These are phyloP conservation scores for Phylloscopus trochilus DNA, from an alignment of 2,113 vertebrate genomes.

Conservation along the genomic window DNA sequence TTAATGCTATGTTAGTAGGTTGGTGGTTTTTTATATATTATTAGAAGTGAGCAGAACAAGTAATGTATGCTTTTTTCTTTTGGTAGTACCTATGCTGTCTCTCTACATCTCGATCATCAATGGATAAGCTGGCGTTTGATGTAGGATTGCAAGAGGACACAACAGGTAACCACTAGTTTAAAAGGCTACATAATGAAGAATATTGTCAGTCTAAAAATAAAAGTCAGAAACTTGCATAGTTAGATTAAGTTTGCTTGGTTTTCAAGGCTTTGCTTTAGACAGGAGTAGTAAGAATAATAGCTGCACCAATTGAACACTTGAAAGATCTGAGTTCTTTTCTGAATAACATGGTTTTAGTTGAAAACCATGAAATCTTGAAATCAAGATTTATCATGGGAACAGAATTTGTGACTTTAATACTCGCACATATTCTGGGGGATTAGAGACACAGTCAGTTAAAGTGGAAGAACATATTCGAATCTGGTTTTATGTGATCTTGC, in stretches of 20 bases:
- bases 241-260: neutral
- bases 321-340: neutral
- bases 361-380: neutral
- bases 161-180: constrained; percentile 76
- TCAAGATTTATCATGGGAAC: neutral
- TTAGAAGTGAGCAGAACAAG: neutral
- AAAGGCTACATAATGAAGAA: neutral
- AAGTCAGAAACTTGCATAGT: neutral
- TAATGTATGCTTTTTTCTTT: neutral
- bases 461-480: neutral
- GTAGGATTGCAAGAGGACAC: constrained; percentile 93
- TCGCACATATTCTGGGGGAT: neutral
- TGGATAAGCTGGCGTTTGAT: constrained; percentile 95
- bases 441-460: neutral
- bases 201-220: neutral
- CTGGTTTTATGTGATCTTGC: neutral
- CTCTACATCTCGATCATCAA: constrained; percentile 92
- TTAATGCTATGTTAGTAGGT: neutral
- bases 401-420: neutral
- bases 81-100: constrained; percentile 91
- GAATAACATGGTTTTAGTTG: neutral
- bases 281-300: neutral
- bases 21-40: neutral
- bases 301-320: neutral
- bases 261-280: neutral